Conservation (phyloP, 2,888 invertebrate species). For the Heliothis peltigera region DNA sequence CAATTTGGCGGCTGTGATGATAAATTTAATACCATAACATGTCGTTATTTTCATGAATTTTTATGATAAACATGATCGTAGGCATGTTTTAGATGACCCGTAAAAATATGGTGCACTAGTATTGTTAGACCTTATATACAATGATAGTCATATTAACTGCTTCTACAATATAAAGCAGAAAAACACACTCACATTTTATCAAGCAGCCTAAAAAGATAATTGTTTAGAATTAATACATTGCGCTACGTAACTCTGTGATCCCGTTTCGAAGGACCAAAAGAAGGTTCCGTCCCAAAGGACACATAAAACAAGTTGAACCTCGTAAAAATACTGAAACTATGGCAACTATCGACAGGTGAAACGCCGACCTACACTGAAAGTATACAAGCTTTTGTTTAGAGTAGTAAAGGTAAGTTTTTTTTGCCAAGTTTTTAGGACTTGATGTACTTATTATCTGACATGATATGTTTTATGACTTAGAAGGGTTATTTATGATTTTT, state of each 20-base stretch:
- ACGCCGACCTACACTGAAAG: slow-evolving; percentile 27
- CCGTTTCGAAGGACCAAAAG: slow-evolving; percentile 44
- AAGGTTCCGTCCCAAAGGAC: slow-evolving; percentile 56
- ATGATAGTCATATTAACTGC: too few species aligned
- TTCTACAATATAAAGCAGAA: too few species aligned
- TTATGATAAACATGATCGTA: too few species aligned
- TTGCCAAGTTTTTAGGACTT: background rate
- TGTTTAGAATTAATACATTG: slow-evolving; percentile 54
- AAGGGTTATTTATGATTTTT: background rate
- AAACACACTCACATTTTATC: background rate
- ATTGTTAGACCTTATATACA: background rate
- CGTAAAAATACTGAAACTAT: slow-evolving; percentile 65
- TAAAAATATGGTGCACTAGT: too few species aligned
- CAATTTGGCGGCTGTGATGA: too few species aligned
- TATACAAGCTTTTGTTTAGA: slow-evolving; percentile 31
- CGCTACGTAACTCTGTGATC: slow-evolving; percentile 32
- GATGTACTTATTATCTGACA: background rate
- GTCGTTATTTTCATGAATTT: too few species aligned
- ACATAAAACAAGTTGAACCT: slow-evolving; percentile 63
- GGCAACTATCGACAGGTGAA: slow-evolving; percentile 60
- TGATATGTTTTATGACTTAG: slow-evolving; percentile 7
- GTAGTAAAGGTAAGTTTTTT: slow-evolving; percentile 20
- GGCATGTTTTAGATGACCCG: too few species aligned
- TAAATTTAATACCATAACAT: too few species aligned
- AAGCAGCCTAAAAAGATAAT: slow-evolving; percentile 33